Conservation (phyloP, 2,888 invertebrate genomes). For the Polia nebulosa region DNA sequence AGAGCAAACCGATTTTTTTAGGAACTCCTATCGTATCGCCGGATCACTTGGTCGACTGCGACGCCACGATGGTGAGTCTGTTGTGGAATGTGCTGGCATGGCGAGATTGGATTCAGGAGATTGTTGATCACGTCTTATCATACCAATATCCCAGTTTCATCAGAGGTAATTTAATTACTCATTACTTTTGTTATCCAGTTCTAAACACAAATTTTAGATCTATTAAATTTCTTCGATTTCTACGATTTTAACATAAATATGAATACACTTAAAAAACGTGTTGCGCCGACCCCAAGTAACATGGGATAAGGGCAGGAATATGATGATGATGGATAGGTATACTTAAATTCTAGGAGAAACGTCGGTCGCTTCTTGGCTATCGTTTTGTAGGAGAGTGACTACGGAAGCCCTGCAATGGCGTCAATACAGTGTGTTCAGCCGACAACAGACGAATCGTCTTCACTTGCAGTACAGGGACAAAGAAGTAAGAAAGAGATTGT, state of each 20-base stretch:
- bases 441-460: conserved; percentile 79
- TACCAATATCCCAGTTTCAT: conserved; percentile 59
- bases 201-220: too few species aligned
- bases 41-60: conserved; percentile 85
- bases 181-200: too few species aligned
- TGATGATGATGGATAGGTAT: too few species aligned
- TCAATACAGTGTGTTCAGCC: conserved; percentile 84
- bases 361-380: conserved; percentile 75
- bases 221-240: background rate
- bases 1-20: conserved; percentile 43
- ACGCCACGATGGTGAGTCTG: conserved; percentile 85
- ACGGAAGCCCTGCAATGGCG: conserved; percentile 85
- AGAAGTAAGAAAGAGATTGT: conserved; percentile 69
- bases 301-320: too few species aligned
- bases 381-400: conserved; percentile 76
- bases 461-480: conserved; percentile 80
- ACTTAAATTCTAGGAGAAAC: conserved; percentile 57
- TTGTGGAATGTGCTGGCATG: conserved; percentile 87
- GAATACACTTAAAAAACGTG: too few species aligned
- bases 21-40: conserved; percentile 80
- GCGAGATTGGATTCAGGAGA: conserved; percentile 86
- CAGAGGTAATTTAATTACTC: conserved; percentile 60
- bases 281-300: too few species aligned
- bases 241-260: background rate
- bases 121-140: conserved; percentile 76